These are phyloP conservation scores for Oxyruncus cristatus DNA, from an alignment of 2,113 vertebrate species.

Conservation along the genomic window DNA sequence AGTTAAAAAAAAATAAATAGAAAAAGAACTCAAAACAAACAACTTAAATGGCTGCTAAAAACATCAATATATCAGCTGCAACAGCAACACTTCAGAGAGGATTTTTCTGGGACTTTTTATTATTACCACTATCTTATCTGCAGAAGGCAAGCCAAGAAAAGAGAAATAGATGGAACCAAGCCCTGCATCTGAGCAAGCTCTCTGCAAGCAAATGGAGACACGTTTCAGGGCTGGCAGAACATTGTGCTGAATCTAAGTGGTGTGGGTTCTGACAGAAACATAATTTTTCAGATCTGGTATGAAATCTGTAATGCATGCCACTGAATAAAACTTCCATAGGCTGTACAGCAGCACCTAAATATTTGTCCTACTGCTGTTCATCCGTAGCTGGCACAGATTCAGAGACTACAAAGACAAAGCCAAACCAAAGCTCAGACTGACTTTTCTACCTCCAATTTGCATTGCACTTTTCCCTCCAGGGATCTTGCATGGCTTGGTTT, in stretches of 20 bases:
- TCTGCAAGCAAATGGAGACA: not conserved
- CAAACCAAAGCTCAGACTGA: slow-evolving; percentile 45
- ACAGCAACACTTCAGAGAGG: not conserved
- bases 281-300: not conserved
- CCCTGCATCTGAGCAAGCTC: not conserved
- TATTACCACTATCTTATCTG: not conserved
- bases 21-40: not conserved
- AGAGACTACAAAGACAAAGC: slow-evolving; percentile 33
- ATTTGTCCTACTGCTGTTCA: slow-evolving; percentile 41
- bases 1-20: not conserved
- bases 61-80: not conserved
- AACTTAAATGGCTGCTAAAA: not conserved
- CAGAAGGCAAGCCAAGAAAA: slow-evolving; percentile 20
- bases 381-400: slow-evolving; percentile 15
- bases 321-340: slow-evolving; percentile 25
- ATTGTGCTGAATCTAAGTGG: not conserved
- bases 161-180: not conserved
- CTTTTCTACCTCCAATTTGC: slow-evolving; percentile 40
- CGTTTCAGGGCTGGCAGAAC: slow-evolving; percentile 12
- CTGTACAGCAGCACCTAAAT: slow-evolving; percentile 34
- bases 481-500: slow-evolving; percentile 29
- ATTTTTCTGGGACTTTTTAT: not conserved
- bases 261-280: not conserved
- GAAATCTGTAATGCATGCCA: not conserved
- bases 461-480: slow-evolving; percentile 33